Conservation (phyloP, 2,113 vertebrate genomes). For the Pungitius pungitius region DNA sequence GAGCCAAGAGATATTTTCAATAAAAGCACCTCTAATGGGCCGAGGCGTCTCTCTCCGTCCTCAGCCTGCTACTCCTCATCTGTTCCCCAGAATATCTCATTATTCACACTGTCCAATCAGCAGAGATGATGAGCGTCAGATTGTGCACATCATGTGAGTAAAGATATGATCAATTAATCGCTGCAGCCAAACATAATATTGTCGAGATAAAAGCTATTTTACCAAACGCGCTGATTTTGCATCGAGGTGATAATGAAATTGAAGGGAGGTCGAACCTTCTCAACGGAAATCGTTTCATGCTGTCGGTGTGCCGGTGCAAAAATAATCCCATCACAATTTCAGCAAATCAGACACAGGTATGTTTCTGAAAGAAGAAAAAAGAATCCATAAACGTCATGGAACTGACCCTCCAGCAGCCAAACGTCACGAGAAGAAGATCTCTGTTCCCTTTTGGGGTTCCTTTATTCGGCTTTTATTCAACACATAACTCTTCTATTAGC, state of each 20-base stretch:
- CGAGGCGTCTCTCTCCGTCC: background rate
- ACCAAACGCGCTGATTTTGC: background rate
- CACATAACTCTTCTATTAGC: background rate
- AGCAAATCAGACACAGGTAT: background rate
- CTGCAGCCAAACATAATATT: no score
- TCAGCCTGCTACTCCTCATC: no score
- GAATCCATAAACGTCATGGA: no score
- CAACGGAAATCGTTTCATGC: background rate
- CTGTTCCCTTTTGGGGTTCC: background rate
- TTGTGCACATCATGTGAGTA: background rate
- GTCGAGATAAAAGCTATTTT: no score
- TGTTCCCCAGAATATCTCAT: background rate
- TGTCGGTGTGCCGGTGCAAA: background rate
- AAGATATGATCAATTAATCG: background rate
- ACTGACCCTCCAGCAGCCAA: no score
- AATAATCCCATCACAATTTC: background rate
- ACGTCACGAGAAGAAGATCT: background rate
- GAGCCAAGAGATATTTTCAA: background rate
- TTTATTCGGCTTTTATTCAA: conserved; percentile 16
- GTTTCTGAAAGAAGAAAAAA: background rate
- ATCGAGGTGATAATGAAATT: background rate
- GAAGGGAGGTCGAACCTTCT: background rate
- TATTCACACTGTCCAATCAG: background rate
- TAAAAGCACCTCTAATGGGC: background rate
- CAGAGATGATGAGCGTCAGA: background rate